Evolutionary conservation across 2,888 invertebrate species (phyloP).

Genomic region (Tinea trinotella): DNA sequence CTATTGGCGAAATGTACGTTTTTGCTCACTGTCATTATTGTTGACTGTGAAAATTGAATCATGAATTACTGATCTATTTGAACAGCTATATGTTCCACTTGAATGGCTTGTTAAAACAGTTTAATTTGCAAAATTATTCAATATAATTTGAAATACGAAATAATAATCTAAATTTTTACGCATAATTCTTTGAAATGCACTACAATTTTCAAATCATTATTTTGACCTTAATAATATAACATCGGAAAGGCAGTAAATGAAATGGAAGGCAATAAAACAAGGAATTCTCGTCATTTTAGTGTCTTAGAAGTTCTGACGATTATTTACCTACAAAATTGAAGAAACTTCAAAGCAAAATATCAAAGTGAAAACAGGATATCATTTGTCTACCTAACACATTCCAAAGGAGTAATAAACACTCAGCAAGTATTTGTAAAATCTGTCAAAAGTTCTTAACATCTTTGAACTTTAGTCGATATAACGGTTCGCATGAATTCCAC

Average conservation of each 20-base stretch:
- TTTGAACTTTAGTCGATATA: constrained; percentile 13
- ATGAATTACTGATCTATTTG: constrained; percentile 13
- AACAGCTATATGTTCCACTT: background rate
- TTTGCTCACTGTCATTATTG: constrained; percentile 5
- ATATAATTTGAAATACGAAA: too few relatives aligned
- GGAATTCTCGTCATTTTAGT: background rate
- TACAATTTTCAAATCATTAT: too few relatives aligned
- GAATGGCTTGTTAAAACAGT: constrained; percentile 2
- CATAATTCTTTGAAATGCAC: too few relatives aligned
- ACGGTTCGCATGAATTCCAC: background rate
- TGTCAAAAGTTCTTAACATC: constrained; percentile 17
- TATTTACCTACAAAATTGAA: constrained; percentile 8
- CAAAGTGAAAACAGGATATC: constrained; percentile 4
- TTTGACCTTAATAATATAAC: too few relatives aligned
- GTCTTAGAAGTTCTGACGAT: background rate
- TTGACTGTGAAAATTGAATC: constrained; percentile 18
- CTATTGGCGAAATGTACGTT: background rate
- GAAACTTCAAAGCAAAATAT: constrained; percentile 7
- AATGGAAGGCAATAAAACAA: background rate
- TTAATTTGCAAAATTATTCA: constrained; percentile 1
- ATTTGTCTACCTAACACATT: constrained; percentile 15
- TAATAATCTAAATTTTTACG: too few relatives aligned
- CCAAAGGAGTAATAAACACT: constrained; percentile 12
- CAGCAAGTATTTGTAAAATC: constrained; percentile 14
- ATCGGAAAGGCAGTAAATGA: background rate